These are phyloP conservation scores for Cyanoderma ruficeps DNA, from an alignment of 2,113 vertebrate species.

Conservation along the genomic window DNA sequence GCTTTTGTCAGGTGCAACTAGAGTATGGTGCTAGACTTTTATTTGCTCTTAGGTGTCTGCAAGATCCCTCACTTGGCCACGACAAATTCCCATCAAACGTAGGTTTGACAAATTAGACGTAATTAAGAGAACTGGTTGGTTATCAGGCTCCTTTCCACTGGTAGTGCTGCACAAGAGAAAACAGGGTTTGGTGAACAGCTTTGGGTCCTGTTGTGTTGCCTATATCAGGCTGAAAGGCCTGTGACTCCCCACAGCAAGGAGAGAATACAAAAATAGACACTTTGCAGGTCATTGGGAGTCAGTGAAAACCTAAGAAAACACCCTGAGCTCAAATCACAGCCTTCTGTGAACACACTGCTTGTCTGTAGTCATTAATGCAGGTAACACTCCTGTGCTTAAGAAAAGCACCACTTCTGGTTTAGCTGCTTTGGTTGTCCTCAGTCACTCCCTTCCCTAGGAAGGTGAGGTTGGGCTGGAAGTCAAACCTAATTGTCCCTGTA, in stretches of 20 bases:
- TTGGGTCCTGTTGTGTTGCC: neutral
- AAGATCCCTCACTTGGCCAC: neutral
- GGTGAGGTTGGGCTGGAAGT: neutral
- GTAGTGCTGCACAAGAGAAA: fast-evolving
- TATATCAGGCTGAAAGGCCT: neutral
- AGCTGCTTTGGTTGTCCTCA: neutral
- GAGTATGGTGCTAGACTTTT: fast-evolving
- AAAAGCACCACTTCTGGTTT: neutral
- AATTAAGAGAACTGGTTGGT: neutral
- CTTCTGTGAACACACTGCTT: neutral
- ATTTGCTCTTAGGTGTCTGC: neutral
- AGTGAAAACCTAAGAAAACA: neutral
- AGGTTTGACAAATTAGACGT: neutral
- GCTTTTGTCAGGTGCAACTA: neutral
- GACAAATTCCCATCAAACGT: neutral
- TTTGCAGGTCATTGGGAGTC: neutral
- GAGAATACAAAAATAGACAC: fast-evolving
- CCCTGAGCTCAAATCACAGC: neutral
- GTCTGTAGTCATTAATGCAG: neutral
- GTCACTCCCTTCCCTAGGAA: neutral
- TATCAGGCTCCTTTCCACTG: neutral
- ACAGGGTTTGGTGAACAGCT: neutral
- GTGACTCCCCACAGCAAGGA: neutral
- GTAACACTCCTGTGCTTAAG: neutral
- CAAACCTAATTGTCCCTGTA: neutral